Conservation (phyloP, 1,140 invertebrate species). For the Venturia canescens region DNA sequence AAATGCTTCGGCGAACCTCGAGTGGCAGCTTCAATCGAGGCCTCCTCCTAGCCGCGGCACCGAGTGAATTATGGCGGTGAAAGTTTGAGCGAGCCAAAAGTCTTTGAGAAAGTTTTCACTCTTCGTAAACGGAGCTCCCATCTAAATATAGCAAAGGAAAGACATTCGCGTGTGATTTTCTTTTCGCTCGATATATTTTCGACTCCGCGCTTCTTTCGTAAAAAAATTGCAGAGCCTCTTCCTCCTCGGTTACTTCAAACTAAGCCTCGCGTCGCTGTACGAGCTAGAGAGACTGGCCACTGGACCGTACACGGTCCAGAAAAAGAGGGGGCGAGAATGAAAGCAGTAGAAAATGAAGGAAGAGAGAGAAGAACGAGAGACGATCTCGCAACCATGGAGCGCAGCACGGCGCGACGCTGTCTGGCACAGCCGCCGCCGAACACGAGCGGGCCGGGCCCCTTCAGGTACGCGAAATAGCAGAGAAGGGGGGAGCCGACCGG, state of each 20-base stretch:
- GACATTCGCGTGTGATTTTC: neutral
- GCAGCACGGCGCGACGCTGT: slow-evolving; percentile 51
- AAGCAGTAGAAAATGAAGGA: slow-evolving; percentile 34
- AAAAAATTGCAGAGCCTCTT: neutral
- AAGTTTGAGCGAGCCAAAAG: slow-evolving; percentile 57
- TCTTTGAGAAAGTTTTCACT: slow-evolving; percentile 46
- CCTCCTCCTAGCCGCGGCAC: slow-evolving; percentile 27
- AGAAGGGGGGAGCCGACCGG: slow-evolving; percentile 53
- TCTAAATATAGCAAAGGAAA: neutral
- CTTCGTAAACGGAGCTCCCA: neutral
- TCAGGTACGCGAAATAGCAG: slow-evolving; percentile 59
- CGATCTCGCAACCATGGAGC: neutral
- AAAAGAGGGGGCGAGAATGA: neutral
- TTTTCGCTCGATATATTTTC: neutral
- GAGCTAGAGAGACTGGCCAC: neutral
- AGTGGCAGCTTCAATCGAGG: slow-evolving; percentile 40
- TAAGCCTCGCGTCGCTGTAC: neutral
- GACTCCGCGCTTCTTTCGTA: neutral
- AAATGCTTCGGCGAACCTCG: neutral
- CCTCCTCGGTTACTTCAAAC: neutral
- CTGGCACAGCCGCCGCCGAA: slow-evolving; percentile 38
- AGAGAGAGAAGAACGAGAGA: slow-evolving; percentile 18
- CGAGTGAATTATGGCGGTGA: slow-evolving; percentile 64
- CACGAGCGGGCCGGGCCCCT: slow-evolving; percentile 38
- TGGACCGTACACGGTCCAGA: neutral